phyloP scores from a whole-genome alignment of 2,888 invertebrate genomes.

The Drosophila kanekoi region DNA sequence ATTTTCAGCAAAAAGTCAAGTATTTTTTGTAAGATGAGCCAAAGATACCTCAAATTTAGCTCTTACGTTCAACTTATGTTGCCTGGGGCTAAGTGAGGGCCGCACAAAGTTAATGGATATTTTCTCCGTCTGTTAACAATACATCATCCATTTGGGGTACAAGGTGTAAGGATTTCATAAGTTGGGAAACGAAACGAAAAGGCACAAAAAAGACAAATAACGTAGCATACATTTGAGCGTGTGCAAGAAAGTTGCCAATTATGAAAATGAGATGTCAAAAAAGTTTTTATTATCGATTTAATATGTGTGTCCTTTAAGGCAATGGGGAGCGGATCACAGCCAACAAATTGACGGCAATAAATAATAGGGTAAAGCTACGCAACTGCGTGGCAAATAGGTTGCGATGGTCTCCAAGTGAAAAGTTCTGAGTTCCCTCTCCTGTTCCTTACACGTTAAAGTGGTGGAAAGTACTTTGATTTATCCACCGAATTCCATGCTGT shows the following conservation, averaged over 20 bases:
- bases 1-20: too few relatives aligned
- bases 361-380: constrained; percentile 53
- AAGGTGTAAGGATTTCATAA: constrained; percentile 31
- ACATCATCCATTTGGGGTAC: constrained; percentile 68
- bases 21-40: too few relatives aligned
- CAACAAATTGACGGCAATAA: constrained; percentile 67
- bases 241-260: constrained; percentile 70
- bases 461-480: constrained; percentile 6
- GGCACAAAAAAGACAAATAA: constrained; percentile 31
- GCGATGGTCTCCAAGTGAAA: constrained; percentile 58
- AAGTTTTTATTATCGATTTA: constrained; percentile 82
- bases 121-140: constrained; percentile 37
- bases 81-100: constrained; percentile 13
- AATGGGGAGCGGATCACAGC: constrained; percentile 22
- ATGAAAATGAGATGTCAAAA: constrained; percentile 82
- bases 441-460: constrained; percentile 7
- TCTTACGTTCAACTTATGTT: constrained; percentile 40
- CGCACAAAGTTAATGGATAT: constrained; percentile 21
- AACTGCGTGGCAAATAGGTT: constrained; percentile 64
- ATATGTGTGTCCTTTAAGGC: constrained; percentile 42
- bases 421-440: constrained; percentile 46
- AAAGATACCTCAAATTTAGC: constrained; percentile 14
- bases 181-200: constrained; percentile 11
- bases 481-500: not conserved
- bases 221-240: constrained; percentile 50